Base-by-base conservation (phyloP, 2,888 invertebrate genomes). In the Linnaemya tessellans region DNA sequence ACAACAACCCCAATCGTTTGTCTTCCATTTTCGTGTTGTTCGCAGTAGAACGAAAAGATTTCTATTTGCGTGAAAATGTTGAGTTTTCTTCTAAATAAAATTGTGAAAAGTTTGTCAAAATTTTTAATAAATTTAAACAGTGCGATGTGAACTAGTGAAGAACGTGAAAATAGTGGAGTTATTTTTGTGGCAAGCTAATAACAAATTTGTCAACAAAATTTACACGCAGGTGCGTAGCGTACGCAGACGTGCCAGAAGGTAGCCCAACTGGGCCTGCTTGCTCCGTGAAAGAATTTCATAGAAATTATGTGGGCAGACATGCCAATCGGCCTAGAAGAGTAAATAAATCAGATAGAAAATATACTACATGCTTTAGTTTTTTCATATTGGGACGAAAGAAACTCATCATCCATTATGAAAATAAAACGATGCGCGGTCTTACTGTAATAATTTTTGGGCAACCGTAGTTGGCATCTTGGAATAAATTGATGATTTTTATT, bases 241-340 rank as follows among this genome's bases (percentile, higher is more conserved):
- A 97, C 97, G 97, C 97, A 97, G 97, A 95, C 97, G 96, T 96
- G 90, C 96, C 95, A 95, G 95, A 88, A 79, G 86, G 87, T 89
- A 88, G 95, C 86, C 95, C 95, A 71, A 96, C 96, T 96, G 96
- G 95, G 96, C 96, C 95, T 97, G 97, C 96, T 95, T 97, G 97
- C 96, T 96, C 97, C 90, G 82, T 75, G 79, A 87, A 84, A 83
- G 79, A 87, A 75, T 46, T 65, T 77, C 22, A 58, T 41, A 73
- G 71, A 83, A 49, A 35, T 83, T 78, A 77, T 70, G 56, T 77
- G 65, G 70, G 62, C 62, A 79, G 79, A 54, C 79, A 79, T 79
- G 70, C 7, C 70, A 71, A 71, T 71, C 41, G 35, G 70, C 62
- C 30, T 22, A 68, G 51, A 81, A 79, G 81, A 75, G 74, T 81